Conservation (phyloP, 2,888 invertebrate species). For the Colletes collaris region DNA sequence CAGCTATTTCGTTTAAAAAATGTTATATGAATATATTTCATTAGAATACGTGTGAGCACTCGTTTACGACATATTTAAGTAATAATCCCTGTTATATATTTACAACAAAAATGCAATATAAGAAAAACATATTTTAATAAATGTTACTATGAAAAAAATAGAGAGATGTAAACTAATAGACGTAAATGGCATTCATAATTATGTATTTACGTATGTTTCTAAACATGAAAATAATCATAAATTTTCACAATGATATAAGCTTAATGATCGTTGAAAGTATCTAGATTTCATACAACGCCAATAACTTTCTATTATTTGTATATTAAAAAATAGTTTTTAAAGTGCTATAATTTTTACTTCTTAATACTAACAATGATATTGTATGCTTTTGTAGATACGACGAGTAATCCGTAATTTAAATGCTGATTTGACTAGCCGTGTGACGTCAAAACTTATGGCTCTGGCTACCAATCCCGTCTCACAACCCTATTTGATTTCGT, state of each 20-base stretch:
- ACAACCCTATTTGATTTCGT: constrained; percentile 76
- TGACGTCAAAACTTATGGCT: constrained; percentile 58
- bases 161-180: neutral
- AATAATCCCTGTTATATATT: neutral
- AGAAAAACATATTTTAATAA: neutral
- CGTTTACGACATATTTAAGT: neutral
- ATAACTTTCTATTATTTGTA: neutral
- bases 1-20: neutral
- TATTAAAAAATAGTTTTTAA: neutral
- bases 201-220: neutral
- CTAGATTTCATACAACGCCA: neutral
- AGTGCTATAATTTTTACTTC: neutral
- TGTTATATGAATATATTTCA: neutral
- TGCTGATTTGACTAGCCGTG: constrained; percentile 63
- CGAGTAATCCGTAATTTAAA: constrained; percentile 31
- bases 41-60: neutral
- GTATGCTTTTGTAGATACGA: neutral
- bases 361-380: neutral
- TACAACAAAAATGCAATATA: neutral
- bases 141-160: neutral
- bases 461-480: constrained; percentile 70
- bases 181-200: neutral
- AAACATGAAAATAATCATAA: neutral
- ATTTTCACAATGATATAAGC: neutral
- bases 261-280: neutral